These are phyloP conservation scores for Parthenolecanium corni DNA, from an alignment of 2,888 invertebrate genomes.

Conservation along the genomic window DNA sequence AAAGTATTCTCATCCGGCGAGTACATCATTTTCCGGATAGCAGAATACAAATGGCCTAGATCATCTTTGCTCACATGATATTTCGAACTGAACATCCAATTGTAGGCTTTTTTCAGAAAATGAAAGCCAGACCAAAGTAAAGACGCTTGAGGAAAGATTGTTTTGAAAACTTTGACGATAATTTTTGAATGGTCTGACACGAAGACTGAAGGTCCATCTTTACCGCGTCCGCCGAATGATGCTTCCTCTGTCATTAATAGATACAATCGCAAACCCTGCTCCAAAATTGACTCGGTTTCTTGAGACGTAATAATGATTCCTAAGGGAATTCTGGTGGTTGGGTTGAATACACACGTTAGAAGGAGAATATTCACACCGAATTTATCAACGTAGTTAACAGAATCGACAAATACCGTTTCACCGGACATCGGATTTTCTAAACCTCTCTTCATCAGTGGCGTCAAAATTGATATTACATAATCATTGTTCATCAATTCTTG, in stretches of 20 bases:
- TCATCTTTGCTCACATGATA: conserved; percentile 19
- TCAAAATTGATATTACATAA: conserved; percentile 14
- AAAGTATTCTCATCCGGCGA: conserved; percentile 5
- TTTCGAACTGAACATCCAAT: conserved; percentile 27
- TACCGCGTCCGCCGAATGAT: conserved; percentile 21
- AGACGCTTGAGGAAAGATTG: conserved; percentile 25
- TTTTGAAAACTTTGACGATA: conserved; percentile 28
- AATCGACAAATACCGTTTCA: conserved; percentile 20
- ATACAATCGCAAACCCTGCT: neutral
- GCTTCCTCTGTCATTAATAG: neutral
- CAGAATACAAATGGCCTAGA: conserved; percentile 13
- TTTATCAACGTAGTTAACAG: neutral
- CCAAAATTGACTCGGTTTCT: neutral
- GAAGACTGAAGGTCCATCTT: conserved; percentile 28
- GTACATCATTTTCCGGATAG: conserved; percentile 19
- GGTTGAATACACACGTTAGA: neutral
- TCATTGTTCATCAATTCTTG: neutral
- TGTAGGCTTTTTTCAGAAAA: conserved; percentile 30
- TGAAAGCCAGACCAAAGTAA: conserved; percentile 30
- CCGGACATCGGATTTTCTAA: neutral
- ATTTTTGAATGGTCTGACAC: conserved; percentile 32
- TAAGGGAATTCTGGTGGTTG: conserved; percentile 7
- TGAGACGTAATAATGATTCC: conserved; percentile 5
- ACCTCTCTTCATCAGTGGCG: conserved; percentile 24
- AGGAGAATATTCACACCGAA: conserved; percentile 14